These are phyloP conservation scores for Dufourea novaeangliae DNA, from an alignment of 1,140 invertebrate genomes.

Conservation along the genomic window DNA sequence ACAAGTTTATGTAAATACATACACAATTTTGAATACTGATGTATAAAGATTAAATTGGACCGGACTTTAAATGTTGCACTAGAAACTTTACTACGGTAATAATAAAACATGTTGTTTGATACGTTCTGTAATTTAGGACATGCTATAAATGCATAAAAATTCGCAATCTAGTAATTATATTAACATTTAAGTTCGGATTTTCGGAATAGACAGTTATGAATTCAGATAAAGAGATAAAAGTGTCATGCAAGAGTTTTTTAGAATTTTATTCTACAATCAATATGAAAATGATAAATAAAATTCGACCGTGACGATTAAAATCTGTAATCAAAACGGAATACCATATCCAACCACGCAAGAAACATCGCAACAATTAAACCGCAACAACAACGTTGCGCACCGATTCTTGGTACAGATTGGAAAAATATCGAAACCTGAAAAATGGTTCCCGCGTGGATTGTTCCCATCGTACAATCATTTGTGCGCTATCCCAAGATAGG, in stretches of 20 bases:
- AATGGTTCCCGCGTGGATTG: not conserved
- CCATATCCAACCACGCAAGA: not conserved
- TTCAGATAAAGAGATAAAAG: too few species aligned
- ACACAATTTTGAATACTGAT: too few species aligned
- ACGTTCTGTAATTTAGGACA: too few species aligned
- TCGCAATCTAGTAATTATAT: too few species aligned
- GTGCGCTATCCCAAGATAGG: not conserved
- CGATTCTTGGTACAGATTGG: not conserved
- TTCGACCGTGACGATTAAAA: not conserved
- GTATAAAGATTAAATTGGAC: too few species aligned
- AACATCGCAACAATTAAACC: not conserved
- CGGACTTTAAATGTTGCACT: too few species aligned
- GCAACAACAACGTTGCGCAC: not conserved
- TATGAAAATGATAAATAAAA: not conserved
- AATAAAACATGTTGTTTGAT: too few species aligned
- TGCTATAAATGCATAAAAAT: too few species aligned
- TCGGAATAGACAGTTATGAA: too few species aligned
- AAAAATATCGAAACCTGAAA: constrained; percentile 15
- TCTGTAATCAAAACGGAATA: not conserved
- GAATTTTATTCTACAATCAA: not conserved
- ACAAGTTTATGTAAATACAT: too few species aligned
- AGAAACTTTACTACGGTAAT: too few species aligned
- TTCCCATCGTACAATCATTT: not conserved
- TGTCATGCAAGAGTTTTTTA: not conserved
- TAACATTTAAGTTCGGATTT: too few species aligned